Percentiles rank a stretch among this genome's conserved stretches.
phyloP scores from a whole-genome alignment of 1,140 invertebrate species.

The Nautilus pompilius region DNA sequence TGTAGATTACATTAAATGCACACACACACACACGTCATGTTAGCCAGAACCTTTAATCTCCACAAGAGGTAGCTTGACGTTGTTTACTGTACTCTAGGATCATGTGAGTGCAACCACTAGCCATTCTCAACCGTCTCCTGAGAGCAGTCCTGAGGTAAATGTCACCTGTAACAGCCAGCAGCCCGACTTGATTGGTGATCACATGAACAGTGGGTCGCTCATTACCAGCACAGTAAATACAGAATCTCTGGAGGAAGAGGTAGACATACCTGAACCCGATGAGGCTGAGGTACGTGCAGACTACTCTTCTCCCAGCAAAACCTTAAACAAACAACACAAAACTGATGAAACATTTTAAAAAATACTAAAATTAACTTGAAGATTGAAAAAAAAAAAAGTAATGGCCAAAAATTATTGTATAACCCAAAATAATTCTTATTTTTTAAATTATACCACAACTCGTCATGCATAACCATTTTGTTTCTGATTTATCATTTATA shows the following conservation, averaged over 20 bases:
- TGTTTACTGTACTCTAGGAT: no score
- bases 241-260: slow-evolving; percentile 54
- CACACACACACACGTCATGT: no score
- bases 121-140: slow-evolving; percentile 66
- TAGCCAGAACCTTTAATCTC: no score
- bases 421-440: no score
- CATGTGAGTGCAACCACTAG: slow-evolving; percentile 52
- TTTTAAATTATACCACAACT: no score
- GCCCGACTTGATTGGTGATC: slow-evolving; percentile 32
- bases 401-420: neutral
- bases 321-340: neutral
- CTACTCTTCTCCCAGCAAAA: neutral
- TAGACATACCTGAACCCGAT: slow-evolving; percentile 65
- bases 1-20: no score
- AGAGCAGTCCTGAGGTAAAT: slow-evolving; percentile 52
- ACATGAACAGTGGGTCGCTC: slow-evolving; percentile 46
- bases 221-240: slow-evolving; percentile 39
- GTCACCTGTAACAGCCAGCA: slow-evolving; percentile 51
- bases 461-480: no score
- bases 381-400: neutral
- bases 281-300: slow-evolving; percentile 63
- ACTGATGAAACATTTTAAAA: neutral
- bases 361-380: neutral
- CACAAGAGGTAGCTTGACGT: no score
- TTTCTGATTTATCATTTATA: no score